phyloP scores from a whole-genome alignment of 2,113 vertebrate genomes.

The Leptobrachium ailaonicum region DNA sequence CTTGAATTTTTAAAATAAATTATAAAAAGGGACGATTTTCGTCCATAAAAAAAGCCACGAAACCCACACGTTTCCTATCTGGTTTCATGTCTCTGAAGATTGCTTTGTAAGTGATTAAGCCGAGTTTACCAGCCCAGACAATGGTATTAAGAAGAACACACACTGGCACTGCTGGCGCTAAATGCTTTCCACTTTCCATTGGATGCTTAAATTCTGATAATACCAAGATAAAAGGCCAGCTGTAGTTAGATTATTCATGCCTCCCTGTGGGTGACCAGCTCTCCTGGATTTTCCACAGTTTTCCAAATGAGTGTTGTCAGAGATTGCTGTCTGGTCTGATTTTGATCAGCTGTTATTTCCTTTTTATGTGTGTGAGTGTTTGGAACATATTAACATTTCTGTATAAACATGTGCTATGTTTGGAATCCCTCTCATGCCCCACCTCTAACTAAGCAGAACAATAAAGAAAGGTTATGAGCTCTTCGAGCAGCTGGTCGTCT shows the following conservation, averaged over 20 bases:
- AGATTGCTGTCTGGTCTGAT: conserved; percentile 59
- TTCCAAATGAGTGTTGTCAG: conserved; percentile 42
- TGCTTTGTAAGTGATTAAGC: conserved; percentile 43
- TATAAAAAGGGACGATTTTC: too few relatives aligned
- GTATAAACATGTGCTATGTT: conserved; percentile 69
- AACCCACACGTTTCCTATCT: background rate
- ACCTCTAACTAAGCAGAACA: conserved; percentile 81
- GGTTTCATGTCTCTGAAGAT: conserved; percentile 8
- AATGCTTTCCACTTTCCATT: conserved; percentile 44
- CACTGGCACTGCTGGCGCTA: conserved; percentile 41
- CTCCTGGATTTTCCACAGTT: conserved; percentile 21
- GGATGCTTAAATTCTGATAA: background rate
- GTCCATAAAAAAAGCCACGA: too few relatives aligned
- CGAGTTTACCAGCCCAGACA: conserved; percentile 35
- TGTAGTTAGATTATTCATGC: conserved; percentile 31
- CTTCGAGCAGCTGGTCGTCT: conserved; percentile 79
- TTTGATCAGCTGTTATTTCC: conserved; percentile 83
- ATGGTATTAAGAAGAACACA: conserved; percentile 40
- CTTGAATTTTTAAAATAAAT: too few relatives aligned
- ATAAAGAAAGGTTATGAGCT: conserved; percentile 83
- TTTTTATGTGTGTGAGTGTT: conserved; percentile 78
- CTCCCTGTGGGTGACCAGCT: conserved; percentile 24
- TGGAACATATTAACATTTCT: conserved; percentile 83
- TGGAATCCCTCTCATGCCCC: conserved; percentile 83
- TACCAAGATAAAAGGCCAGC: conserved; percentile 33